Evolutionary conservation across 2,797 vertebrate species (phyloP).

Genomic region (Carcharodon carcharias): DNA sequence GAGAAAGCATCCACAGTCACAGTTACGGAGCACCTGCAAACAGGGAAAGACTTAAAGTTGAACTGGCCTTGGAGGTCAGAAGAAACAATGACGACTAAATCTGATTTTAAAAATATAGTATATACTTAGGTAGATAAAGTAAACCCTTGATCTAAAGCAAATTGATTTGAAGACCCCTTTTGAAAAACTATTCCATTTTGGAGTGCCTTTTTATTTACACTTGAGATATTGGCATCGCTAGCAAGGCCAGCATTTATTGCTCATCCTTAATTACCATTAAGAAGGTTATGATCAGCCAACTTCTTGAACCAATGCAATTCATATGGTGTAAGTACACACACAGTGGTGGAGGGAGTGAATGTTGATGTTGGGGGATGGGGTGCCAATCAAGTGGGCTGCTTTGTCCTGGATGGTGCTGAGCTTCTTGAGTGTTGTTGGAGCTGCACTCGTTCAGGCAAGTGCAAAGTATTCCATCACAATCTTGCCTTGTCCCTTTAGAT

Average conservation of each 20-base stretch:
- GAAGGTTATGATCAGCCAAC: not conserved
- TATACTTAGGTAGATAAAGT: not conserved
- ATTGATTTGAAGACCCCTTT: not conserved
- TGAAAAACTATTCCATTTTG: not conserved
- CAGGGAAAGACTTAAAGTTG: not conserved
- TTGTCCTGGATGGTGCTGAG: not conserved
- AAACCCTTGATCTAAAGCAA: not conserved
- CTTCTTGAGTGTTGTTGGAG: not conserved
- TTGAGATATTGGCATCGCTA: too few relatives aligned
- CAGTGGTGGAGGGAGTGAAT: not conserved
- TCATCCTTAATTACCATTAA: not conserved
- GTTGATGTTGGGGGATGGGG: not conserved
- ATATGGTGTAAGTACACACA: not conserved
- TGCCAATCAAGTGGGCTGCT: not conserved
- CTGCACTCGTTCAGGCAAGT: not conserved
- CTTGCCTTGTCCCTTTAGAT: not conserved
- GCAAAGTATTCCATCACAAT: too few relatives aligned
- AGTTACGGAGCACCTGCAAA: conserved; percentile 17
- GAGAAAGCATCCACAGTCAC: conserved; percentile 17
- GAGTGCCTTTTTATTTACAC: not conserved
- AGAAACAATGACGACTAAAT: not conserved
- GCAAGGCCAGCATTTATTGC: not conserved
- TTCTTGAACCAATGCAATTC: too few relatives aligned
- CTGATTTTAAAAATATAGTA: not conserved
- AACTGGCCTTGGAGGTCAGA: not conserved